phyloP scores from a whole-genome alignment of 2,113 vertebrate species.

The Tychaedon coryphoeus region DNA sequence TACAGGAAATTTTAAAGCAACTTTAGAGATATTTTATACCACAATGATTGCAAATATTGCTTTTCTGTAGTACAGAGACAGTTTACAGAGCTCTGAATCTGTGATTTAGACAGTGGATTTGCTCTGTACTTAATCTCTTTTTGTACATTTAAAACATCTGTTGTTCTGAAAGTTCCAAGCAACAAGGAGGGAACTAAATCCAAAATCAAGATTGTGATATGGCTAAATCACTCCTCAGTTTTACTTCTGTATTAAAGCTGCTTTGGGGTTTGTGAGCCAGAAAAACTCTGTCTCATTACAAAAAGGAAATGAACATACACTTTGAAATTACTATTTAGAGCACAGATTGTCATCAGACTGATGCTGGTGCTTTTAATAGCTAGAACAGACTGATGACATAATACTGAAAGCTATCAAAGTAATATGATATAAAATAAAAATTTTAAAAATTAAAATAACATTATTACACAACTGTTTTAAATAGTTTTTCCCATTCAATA shows the following conservation, averaged over 20 bases:
- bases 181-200: not conserved
- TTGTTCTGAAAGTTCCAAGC: not conserved
- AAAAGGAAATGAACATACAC: constrained; percentile 54
- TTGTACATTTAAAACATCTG: constrained; percentile 34
- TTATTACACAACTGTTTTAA: not conserved
- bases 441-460: not conserved
- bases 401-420: not conserved
- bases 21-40: not conserved
- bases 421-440: not conserved
- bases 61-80: not conserved
- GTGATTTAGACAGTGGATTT: not conserved
- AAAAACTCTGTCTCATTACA: constrained; percentile 66
- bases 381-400: not conserved
- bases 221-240: constrained; percentile 16
- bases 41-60: not conserved
- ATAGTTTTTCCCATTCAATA: not conserved
- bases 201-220: not conserved
- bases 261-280: constrained; percentile 59
- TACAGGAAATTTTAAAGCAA: not conserved
- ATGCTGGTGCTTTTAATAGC: constrained; percentile 10
- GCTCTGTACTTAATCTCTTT: not conserved
- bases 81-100: not conserved
- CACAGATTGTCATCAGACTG: constrained; percentile 26
- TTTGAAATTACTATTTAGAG: constrained; percentile 30
- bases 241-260: constrained; percentile 46